A percentile compares a stretch with the other conserved stretches of the same genome.
These are phyloP conservation scores for Erpornis zantholeuca DNA, from an alignment of 2,113 vertebrate genomes.

Conservation along the genomic window DNA sequence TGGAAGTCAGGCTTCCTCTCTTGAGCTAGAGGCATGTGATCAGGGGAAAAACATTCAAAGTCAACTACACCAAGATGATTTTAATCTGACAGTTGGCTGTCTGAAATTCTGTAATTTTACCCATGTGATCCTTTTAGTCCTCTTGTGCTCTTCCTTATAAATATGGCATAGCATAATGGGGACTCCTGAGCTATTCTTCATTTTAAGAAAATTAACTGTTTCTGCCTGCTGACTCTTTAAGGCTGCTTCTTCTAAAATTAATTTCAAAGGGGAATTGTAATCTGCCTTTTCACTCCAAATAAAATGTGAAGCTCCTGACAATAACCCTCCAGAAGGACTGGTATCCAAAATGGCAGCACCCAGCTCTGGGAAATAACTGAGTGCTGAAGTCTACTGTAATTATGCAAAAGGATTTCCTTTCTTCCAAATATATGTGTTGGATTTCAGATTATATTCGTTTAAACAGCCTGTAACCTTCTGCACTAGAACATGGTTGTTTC, in stretches of 20 bases:
- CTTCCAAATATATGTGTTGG: background rate
- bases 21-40: background rate
- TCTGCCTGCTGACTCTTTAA: background rate
- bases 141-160: background rate
- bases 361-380: background rate
- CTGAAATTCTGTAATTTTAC: background rate
- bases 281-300: background rate
- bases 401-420: background rate
- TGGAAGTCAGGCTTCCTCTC: background rate
- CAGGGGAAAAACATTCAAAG: background rate
- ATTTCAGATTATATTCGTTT: background rate
- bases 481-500: background rate
- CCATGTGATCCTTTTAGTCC: background rate
- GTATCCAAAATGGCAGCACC: background rate
- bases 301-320: background rate
- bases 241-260: background rate
- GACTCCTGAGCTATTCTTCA: background rate
- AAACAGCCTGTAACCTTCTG: background rate
- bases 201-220: background rate
- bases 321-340: background rate
- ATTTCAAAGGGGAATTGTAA: background rate
- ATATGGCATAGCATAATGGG: accelerated
- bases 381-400: background rate
- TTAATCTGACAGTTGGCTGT: background rate
- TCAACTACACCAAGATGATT: background rate